A percentile compares a stretch with the other conserved stretches of the same genome.
These are phyloP conservation scores for Drosophila paulistorum DNA, from an alignment of 1,140 invertebrate genomes.

Conservation along the genomic window DNA sequence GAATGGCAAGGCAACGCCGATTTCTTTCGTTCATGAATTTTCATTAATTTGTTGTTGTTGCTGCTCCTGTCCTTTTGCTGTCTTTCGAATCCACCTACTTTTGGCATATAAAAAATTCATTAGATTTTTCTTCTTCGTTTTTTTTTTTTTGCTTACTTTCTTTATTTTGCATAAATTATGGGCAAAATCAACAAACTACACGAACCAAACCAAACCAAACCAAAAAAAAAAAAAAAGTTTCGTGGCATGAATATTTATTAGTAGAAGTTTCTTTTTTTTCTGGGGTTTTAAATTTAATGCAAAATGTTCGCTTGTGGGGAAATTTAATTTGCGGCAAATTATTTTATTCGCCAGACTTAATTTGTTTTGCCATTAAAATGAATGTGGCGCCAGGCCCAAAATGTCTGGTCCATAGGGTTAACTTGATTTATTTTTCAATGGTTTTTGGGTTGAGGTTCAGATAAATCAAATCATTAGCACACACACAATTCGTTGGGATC, in stretches of 20 bases:
- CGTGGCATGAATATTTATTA: conserved; percentile 6
- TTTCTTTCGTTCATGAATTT: conserved; percentile 70
- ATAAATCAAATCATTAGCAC: conserved; percentile 79
- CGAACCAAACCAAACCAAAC: not conserved
- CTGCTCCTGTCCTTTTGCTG: conserved; percentile 30
- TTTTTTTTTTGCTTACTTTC: conserved; percentile 29
- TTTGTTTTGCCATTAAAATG: conserved; percentile 22
- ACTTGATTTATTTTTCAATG: conserved; percentile 49
- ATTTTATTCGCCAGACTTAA: conserved; percentile 17
- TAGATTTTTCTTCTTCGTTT: conserved; percentile 40
- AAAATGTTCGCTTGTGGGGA: not conserved
- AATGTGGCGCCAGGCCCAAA: conserved; percentile 20
- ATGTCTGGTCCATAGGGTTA: conserved; percentile 36
- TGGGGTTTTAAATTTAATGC: conserved; percentile 7
- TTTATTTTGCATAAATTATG: conserved; percentile 72
- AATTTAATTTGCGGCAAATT: conserved; percentile 16
- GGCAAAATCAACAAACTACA: conserved; percentile 32
- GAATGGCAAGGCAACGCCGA: conserved; percentile 17
- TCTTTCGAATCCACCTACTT: not conserved
- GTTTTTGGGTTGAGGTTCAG: conserved; percentile 41
- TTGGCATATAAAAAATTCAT: conserved; percentile 71
- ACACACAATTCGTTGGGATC: conserved; percentile 33
- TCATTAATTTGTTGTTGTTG: conserved; percentile 64
- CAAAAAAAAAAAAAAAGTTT: conserved; percentile 23
- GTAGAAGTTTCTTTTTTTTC: not conserved